phyloP scores from a whole-genome alignment of 1,140 invertebrate genomes.

The Hylyphantes graminicola region DNA sequence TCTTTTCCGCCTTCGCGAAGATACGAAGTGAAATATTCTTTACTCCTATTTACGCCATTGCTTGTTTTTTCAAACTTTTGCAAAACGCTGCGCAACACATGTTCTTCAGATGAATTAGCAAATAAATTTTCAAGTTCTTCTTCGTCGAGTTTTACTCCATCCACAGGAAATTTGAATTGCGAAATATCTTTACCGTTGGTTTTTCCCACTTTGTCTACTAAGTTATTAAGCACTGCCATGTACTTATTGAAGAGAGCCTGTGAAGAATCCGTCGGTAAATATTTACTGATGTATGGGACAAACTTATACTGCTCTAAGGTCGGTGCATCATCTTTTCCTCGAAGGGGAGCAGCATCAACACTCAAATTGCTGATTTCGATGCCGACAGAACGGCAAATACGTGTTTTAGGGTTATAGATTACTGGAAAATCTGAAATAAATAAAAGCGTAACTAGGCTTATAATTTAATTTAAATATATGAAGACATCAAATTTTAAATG shows the following conservation, averaged over 20 bases:
- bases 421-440: conserved; percentile 33
- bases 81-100: not conserved
- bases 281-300: conserved; percentile 71
- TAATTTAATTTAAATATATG: too few relatives aligned
- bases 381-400: conserved; percentile 75
- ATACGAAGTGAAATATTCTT: not conserved
- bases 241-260: not conserved
- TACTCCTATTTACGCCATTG: not conserved
- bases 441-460: not conserved
- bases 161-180: not conserved
- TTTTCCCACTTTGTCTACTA: not conserved
- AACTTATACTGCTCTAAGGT: conserved; percentile 85
- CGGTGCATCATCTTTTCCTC: conserved; percentile 81
- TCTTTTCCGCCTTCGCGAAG: not conserved
- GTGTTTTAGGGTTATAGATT: conserved; percentile 7
- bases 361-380: conserved; percentile 91
- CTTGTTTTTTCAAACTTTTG: not conserved
- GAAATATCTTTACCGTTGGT: not conserved
- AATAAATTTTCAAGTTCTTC: not conserved
- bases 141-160: not conserved
- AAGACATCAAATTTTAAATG: too few relatives aligned
- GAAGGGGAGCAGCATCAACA: conserved; percentile 78
- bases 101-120: not conserved
- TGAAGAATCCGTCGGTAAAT: not conserved
- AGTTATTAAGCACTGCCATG: not conserved